Evolutionary conservation across 2,888 invertebrate genomes (phyloP), one percentile per base, ranked within the genome.

Genomic region (Chrysolina americana): DNA sequence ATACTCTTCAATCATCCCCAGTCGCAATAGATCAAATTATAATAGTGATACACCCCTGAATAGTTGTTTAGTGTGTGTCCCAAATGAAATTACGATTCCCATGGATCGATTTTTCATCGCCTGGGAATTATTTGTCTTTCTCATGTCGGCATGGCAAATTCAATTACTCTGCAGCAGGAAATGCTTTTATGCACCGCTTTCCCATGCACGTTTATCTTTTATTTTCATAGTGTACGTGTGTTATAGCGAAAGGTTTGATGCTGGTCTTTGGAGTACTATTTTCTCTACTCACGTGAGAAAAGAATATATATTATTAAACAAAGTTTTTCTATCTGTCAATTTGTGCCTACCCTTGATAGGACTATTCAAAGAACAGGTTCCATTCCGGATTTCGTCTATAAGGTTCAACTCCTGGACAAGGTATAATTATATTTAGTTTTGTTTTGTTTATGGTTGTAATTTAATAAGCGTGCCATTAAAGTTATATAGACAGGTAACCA

Each of bases 1-100:
- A 21, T 47, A 80, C 82, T 80, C 78, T 82, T 81, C 81, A 81
- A 83, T 82, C 76, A 78, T 76, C 74, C 76, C 81, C 80, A 68
- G 68, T 36, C 15, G 36, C 78, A 76, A 72, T 75, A 78, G 77
- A 72, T 71, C 80, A 78, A 81, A 82, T 82, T 82, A 83, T 80
- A 83, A 84, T 83, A 81, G 81, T 82, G 83, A 83, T 83, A 81
- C 80, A 79, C 76, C 76, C 74, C 74, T 75, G 73, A 74, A 68
- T 64, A 64, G 65, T 73, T 73, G 48, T 70, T 70, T 75, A 65
- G 69, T 76, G 74, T 66, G 64, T 69, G 65, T 72, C 53, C 65
- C 53, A 74, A 75, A 77, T 77, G 74, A 78, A 78, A 76, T 78
- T 78, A 74, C 73, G 76, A 76, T 78, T 78, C 78, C 75, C 78